Base-by-base conservation (phyloP, 2,113 vertebrate genomes). In the Struthidea cinerea region DNA sequence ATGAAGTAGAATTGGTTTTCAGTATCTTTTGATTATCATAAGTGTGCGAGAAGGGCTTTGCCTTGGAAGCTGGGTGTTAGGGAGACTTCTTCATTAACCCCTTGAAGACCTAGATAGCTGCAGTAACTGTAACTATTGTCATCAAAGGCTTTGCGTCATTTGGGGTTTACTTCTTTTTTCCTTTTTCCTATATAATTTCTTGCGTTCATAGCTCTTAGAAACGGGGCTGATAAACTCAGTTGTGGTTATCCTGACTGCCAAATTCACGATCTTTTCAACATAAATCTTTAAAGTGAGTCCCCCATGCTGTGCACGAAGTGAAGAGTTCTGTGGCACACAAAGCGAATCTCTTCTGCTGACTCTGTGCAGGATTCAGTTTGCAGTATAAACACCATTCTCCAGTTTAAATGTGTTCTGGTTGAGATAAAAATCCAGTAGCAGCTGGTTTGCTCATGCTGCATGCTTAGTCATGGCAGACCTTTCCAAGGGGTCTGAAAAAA, bases 381-480 rank as follows among this genome's bases (percentile, higher is more conserved):
- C 89, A 89, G 82, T 94, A 90, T 96, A 95, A 96, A 97, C 87
- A 94, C 42, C 4, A 52, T 89, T 97, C 88, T 91, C 44, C 93
- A 95, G 88, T 97, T 96, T 93, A 97, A 96, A 96, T 96, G 92
- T 97, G 91, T 96, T 97, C 89, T 89, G 74, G 89, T 78, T 47
- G 78, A 97, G 93, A 95, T 92, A 97, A 96, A 94, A 95, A 94
- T 87, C 92, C 93, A 28, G 69, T 75, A 80, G 75, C 87, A 96
- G 77, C 88, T 96, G 42, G 50, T 84, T 96, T 82, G 91, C 74
- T 93, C 33, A 30, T 80, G 63, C 69, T 86, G 56, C 94, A 91
- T 94, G 96, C 96, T 97, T 97, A 97, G 96, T 97, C 97, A 97
- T 81, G n/a, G 68, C 90, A 95, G 76, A 56, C 39, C 82, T 85